Conservation (phyloP, 1,140 invertebrate species). For the Ectropis grisescens region DNA sequence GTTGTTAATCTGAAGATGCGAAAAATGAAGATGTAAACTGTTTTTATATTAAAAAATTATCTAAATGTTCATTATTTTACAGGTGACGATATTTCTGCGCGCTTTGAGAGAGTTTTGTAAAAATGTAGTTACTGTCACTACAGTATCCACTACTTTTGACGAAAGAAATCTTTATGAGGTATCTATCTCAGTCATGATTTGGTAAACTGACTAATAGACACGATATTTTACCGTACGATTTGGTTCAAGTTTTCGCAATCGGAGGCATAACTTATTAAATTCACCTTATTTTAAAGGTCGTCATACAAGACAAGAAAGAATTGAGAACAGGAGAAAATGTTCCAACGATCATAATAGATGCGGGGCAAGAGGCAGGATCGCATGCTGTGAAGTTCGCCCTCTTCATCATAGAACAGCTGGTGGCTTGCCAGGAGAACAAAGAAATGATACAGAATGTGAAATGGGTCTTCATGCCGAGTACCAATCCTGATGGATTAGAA, state of each 20-base stretch:
- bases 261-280: too few relatives aligned
- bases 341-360: slow-evolving; percentile 36
- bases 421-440: slow-evolving; percentile 34
- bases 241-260: too few relatives aligned
- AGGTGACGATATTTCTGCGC: slow-evolving; percentile 40
- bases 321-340: slow-evolving; percentile 3
- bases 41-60: too few relatives aligned
- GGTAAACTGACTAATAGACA: too few relatives aligned
- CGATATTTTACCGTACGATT: too few relatives aligned
- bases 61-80: slow-evolving; percentile 15
- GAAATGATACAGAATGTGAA: slow-evolving; percentile 27
- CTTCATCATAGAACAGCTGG: slow-evolving; percentile 39
- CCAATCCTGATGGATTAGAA: slow-evolving; percentile 49
- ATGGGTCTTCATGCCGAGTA: slow-evolving; percentile 48
- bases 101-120: slow-evolving; percentile 35
- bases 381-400: slow-evolving; percentile 29
- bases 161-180: slow-evolving; percentile 40
- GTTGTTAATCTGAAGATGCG: too few relatives aligned
- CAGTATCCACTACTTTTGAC: slow-evolving; percentile 24
- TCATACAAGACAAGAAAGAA: neutral
- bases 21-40: too few relatives aligned
- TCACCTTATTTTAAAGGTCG: neutral
- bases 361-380: slow-evolving; percentile 36
- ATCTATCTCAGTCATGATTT: too few relatives aligned
- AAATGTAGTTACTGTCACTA: slow-evolving; percentile 18